Conservation (phyloP, 2,113 vertebrate species). For the Bothrops jararaca region DNA sequence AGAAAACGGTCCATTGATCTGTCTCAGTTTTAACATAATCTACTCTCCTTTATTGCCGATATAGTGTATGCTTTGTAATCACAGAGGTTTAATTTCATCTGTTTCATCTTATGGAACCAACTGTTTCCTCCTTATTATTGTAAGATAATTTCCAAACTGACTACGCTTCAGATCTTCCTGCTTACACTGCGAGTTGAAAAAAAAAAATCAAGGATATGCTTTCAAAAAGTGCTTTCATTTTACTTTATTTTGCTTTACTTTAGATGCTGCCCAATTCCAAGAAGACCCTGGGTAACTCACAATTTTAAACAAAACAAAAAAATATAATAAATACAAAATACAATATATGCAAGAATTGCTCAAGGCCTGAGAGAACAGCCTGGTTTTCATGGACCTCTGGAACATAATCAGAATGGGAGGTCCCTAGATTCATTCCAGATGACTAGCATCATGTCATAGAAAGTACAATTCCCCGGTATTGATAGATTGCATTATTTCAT, state of each 20-base stretch:
- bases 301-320: neutral
- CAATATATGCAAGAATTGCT: neutral
- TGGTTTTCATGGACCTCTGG: neutral
- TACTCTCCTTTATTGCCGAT: slow-evolving; percentile 46
- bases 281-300: neutral
- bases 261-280: neutral
- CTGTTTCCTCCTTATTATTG: slow-evolving; percentile 37
- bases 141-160: slow-evolving; percentile 33
- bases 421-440: neutral
- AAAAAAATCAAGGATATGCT: slow-evolving; percentile 47
- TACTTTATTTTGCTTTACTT: neutral
- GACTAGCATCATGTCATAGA: neutral
- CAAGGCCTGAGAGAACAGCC: neutral
- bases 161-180: slow-evolving; percentile 43
- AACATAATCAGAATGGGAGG: neutral
- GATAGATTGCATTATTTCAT: neutral
- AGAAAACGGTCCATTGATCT: slow-evolving; percentile 61
- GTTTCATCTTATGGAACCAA: slow-evolving; percentile 31
- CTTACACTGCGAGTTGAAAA: slow-evolving; percentile 43
- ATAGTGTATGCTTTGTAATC: slow-evolving; percentile 54
- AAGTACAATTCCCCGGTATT: neutral
- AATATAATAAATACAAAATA: neutral
- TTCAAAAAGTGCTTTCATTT: slow-evolving; percentile 44
- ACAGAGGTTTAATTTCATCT: slow-evolving; percentile 41
- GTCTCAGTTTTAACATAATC: slow-evolving; percentile 53